Evolutionary conservation across 2,888 invertebrate genomes (phyloP).

Genomic region (Brenthis ino): DNA sequence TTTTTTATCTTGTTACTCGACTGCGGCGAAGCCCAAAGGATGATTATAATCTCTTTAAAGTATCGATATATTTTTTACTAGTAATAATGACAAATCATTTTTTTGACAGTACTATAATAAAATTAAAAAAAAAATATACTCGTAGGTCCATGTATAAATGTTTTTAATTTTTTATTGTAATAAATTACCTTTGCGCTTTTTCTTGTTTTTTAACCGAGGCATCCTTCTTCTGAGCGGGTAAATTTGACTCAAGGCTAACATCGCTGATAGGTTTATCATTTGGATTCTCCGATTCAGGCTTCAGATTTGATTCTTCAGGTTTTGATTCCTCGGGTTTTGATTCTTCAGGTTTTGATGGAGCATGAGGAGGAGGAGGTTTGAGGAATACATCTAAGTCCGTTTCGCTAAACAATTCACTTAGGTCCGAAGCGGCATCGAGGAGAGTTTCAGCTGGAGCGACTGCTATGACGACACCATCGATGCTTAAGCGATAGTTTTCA

Average conservation of each 20-base stretch:
- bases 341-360: conserved; percentile 34
- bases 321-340: conserved; percentile 40
- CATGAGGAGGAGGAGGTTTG: conserved; percentile 32
- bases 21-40: too few species aligned
- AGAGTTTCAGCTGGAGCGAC: conserved; percentile 84
- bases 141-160: neutral
- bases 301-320: conserved; percentile 34
- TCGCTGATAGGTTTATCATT: conserved; percentile 56
- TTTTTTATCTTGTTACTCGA: too few species aligned
- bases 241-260: conserved; percentile 52
- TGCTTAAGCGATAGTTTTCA: conserved; percentile 87
- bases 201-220: conserved; percentile 62
- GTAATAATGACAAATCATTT: neutral
- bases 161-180: neutral
- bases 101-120: neutral
- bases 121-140: neutral
- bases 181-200: conserved; percentile 65
- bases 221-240: conserved; percentile 57
- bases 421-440: conserved; percentile 79
- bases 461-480: conserved; percentile 86
- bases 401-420: conserved; percentile 62
- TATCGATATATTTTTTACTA: neutral
- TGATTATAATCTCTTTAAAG: too few species aligned
- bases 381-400: conserved; percentile 31
- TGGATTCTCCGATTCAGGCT: conserved; percentile 43